Percentiles rank a stretch among this genome's conserved stretches.
Conservation (phyloP, 2,888 invertebrate genomes). For the Nomada fucata region DNA sequence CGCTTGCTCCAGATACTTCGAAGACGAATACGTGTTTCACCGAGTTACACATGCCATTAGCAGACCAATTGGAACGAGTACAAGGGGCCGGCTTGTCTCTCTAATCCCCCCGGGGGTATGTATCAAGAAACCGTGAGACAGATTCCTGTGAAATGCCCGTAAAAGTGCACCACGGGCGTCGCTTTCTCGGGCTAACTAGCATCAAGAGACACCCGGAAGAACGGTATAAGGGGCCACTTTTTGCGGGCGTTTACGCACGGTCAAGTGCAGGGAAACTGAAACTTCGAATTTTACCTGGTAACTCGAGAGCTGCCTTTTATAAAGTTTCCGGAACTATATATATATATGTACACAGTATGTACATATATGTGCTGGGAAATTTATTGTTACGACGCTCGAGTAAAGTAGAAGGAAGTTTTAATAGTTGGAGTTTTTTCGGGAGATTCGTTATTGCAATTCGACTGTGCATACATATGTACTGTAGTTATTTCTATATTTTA, state of each 20-base stretch:
- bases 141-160: constrained; percentile 47
- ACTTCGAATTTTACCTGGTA: constrained; percentile 22
- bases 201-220: constrained; percentile 26
- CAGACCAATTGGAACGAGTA: constrained; percentile 63
- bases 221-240: constrained; percentile 38
- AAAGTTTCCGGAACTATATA: background rate
- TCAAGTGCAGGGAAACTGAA: constrained; percentile 9
- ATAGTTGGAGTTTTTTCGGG: background rate
- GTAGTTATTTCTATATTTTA: no score
- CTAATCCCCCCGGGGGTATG: background rate
- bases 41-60: constrained; percentile 63
- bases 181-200: constrained; percentile 28
- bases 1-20: constrained; percentile 52
- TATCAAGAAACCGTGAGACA: constrained; percentile 51
- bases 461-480: background rate
- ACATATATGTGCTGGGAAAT: background rate
- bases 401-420: constrained; percentile 1
- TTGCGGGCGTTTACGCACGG: background rate
- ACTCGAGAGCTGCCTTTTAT: background rate
- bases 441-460: background rate
- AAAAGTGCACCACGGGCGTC: constrained; percentile 30
- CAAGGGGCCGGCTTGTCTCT: constrained; percentile 56
- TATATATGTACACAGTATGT: no score
- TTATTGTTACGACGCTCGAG: background rate
- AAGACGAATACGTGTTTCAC: constrained; percentile 56